Percentiles rank a stretch among this genome's conserved stretches.
Evolutionary conservation across 2,113 vertebrate genomes (phyloP).

Genomic region (Pao palembangensis): DNA sequence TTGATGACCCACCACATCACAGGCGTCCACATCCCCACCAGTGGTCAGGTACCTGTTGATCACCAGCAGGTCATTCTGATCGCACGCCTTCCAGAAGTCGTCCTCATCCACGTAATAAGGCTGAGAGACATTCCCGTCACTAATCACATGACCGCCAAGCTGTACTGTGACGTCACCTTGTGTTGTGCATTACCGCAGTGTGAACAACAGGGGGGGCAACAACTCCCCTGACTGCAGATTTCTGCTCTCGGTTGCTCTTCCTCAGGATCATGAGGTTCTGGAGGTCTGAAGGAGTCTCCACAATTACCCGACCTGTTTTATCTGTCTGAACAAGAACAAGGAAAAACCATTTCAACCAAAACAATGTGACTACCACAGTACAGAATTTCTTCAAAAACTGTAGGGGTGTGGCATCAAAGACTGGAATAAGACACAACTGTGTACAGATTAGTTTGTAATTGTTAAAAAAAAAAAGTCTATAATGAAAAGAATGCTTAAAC

Average conservation of each 20-base stretch:
- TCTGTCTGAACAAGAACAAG: not conserved
- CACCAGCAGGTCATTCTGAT: not conserved
- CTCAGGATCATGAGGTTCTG: not conserved
- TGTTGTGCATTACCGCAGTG: not conserved
- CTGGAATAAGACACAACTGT: no score
- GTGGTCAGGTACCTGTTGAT: not conserved
- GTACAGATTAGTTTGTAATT: no score
- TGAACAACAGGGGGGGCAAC: not conserved
- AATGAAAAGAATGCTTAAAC: no score
- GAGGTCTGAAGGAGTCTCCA: not conserved
- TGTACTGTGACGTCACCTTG: not conserved
- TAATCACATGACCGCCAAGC: not conserved
- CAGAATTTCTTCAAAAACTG: no score
- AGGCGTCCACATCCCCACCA: not conserved
- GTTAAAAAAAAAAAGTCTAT: no score
- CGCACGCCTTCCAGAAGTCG: not conserved
- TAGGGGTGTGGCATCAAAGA: no score
- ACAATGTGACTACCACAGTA: no score
- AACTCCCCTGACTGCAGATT: not conserved
- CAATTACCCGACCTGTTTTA: not conserved
- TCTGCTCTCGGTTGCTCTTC: not conserved
- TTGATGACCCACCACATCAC: not conserved
- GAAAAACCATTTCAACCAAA: not conserved
- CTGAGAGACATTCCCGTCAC: not conserved
- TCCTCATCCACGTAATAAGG: not conserved